These are phyloP conservation scores for Parotocinclus haroldoi DNA, from an alignment of 2,797 vertebrate species.

Conservation along the genomic window DNA sequence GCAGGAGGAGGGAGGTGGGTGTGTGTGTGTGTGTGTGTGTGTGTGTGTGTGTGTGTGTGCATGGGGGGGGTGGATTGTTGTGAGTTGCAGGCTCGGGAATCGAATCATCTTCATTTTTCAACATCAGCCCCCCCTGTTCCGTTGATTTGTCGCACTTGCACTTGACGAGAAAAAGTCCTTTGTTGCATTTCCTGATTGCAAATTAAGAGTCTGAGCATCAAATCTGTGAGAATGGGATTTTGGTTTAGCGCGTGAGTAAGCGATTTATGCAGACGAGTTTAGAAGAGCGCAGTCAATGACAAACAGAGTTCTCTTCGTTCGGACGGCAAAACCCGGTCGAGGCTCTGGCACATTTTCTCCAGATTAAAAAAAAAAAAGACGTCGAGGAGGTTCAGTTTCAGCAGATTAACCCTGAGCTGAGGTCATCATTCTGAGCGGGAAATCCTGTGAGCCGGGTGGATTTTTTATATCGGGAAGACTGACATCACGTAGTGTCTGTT, in stretches of 20 bases:
- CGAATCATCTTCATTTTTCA: conserved; percentile 82
- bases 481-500: too few species aligned
- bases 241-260: conserved; percentile 52
- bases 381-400: conserved; percentile 1
- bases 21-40: too few species aligned
- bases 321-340: too few species aligned
- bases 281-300: conserved; percentile 32
- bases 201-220: conserved; percentile 69
- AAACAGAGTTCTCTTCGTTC: conserved; percentile 21
- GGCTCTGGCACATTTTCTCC: background rate
- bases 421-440: conserved; percentile 27
- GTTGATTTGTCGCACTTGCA: conserved; percentile 80
- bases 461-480: background rate
- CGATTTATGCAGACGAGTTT: conserved; percentile 57
- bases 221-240: conserved; percentile 52
- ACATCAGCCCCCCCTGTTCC: conserved; percentile 82
- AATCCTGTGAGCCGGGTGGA: background rate
- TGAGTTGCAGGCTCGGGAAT: conserved; percentile 46
- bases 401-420: conserved; percentile 28
- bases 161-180: conserved; percentile 71
- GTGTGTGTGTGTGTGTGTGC: too few species aligned
- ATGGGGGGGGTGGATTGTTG: background rate
- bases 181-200: conserved; percentile 79
- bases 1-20: conserved; percentile 53
- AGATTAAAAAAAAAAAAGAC: conserved; percentile 15